These are phyloP conservation scores for Saxicola maurus DNA, from an alignment of 2,797 vertebrate genomes.

Conservation along the genomic window DNA sequence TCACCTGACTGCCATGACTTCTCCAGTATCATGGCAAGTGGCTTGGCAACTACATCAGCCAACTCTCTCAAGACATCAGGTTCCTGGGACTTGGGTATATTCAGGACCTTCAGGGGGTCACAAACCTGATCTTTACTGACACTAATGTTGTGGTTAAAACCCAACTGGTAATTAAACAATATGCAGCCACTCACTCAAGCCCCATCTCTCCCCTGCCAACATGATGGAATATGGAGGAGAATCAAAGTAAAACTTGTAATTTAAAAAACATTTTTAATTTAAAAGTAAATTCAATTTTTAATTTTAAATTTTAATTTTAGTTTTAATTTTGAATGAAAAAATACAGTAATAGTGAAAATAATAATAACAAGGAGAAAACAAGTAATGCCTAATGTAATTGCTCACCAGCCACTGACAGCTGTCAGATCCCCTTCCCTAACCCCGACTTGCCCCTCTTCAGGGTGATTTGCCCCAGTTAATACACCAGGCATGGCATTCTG, in stretches of 20 bases:
- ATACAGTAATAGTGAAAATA: not conserved
- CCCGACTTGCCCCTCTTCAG: not conserved
- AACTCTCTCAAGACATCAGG: not conserved
- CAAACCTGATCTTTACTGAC: not conserved
- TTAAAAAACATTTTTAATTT: not conserved
- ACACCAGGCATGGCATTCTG: not conserved
- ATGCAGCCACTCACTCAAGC: not conserved
- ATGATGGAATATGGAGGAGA: not conserved
- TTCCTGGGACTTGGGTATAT: not conserved
- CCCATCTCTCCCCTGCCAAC: not conserved
- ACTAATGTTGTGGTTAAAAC: not conserved
- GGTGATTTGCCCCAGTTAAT: not conserved
- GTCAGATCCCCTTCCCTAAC: not conserved
- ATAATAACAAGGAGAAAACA: not conserved
- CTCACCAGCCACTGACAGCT: not conserved
- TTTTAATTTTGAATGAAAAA: not conserved
- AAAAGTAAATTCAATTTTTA: too few relatives aligned
- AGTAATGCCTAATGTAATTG: not conserved
- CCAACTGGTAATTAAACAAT: not conserved
- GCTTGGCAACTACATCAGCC: not conserved
- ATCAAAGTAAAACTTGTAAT: not conserved
- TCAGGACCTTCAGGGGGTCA: not conserved
- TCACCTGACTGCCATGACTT: not conserved
- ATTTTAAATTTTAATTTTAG: too few relatives aligned
- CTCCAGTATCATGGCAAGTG: not conserved